Conservation (phyloP, 2,797 vertebrate species). For the Melanotaenia pygmaea region DNA sequence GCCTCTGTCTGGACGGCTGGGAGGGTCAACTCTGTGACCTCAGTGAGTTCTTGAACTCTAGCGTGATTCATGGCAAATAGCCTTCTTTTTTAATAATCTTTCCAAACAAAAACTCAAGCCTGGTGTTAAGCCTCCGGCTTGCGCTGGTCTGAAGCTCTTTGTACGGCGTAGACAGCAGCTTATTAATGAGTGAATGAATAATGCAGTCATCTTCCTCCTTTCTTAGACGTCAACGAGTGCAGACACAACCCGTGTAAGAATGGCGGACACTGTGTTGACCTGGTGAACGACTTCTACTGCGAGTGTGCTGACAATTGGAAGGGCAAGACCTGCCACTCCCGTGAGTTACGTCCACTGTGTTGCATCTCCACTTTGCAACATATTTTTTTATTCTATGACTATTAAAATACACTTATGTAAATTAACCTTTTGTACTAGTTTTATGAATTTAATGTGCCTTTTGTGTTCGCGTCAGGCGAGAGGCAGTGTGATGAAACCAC, state of each 20-base stretch:
- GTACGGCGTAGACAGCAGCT: background rate
- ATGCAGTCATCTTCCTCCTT: background rate
- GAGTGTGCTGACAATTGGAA: conserved; percentile 93
- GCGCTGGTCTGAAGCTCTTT: background rate
- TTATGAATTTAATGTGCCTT: background rate
- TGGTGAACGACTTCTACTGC: conserved; percentile 96
- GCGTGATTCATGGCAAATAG: background rate
- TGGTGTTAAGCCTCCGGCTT: background rate
- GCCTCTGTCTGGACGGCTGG: conserved; percentile 96
- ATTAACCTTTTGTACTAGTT: background rate
- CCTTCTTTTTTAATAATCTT: background rate
- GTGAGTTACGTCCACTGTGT: conserved; percentile 80
- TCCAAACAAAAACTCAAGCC: background rate
- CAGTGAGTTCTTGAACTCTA: conserved; percentile 82
- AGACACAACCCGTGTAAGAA: conserved; percentile 94
- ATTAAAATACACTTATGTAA: background rate
- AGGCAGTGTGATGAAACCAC: conserved; percentile 93
- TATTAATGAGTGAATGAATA: background rate
- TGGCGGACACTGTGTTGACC: conserved; percentile 90
- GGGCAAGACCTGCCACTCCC: conserved; percentile 98
- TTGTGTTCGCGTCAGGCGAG: conserved; percentile 80
- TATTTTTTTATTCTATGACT: background rate
- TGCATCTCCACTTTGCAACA: background rate
- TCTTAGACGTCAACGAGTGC: conserved; percentile 94
- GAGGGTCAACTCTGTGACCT: conserved; percentile 93